These are phyloP conservation scores for Paracanthobrama guichenoti DNA, from an alignment of 2,113 vertebrate species.

Conservation along the genomic window DNA sequence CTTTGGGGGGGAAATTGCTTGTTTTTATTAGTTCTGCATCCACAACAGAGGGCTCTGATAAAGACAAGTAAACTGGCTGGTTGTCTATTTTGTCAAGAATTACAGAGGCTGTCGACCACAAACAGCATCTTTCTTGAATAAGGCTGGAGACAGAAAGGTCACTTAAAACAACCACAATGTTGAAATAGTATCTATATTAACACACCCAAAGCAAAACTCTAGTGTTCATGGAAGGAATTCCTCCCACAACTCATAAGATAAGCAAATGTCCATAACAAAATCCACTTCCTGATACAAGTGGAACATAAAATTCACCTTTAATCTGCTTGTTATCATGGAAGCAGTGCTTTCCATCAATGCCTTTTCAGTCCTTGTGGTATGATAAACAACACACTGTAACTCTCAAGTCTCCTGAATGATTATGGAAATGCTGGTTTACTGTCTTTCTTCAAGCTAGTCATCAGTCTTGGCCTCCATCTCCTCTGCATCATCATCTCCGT, in stretches of 20 bases:
- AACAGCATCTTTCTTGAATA: neutral
- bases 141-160: conserved; percentile 23
- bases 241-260: conserved; percentile 1
- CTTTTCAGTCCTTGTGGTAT: conserved; percentile 26
- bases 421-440: conserved; percentile 1
- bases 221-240: neutral
- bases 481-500: conserved; percentile 94
- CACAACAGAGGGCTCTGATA: neutral
- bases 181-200: conserved; percentile 10
- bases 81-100: too few relatives aligned
- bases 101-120: neutral
- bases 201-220: conserved; percentile 7
- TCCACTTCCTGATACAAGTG: neutral
- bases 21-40: conserved; percentile 19
- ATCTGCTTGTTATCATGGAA: neutral
- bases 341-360: neutral
- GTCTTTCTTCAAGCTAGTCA: conserved; percentile 74
- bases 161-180: conserved; percentile 29
- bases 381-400: conserved; percentile 14
- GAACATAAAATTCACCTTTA: neutral
- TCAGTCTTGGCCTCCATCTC: conserved; percentile 98
- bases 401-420: conserved; percentile 10
- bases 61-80: conserved; percentile 9
- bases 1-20: neutral
- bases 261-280: neutral